Evolutionary conservation across 2,113 vertebrate genomes (phyloP).

Genomic region (Notechis scutatus): DNA sequence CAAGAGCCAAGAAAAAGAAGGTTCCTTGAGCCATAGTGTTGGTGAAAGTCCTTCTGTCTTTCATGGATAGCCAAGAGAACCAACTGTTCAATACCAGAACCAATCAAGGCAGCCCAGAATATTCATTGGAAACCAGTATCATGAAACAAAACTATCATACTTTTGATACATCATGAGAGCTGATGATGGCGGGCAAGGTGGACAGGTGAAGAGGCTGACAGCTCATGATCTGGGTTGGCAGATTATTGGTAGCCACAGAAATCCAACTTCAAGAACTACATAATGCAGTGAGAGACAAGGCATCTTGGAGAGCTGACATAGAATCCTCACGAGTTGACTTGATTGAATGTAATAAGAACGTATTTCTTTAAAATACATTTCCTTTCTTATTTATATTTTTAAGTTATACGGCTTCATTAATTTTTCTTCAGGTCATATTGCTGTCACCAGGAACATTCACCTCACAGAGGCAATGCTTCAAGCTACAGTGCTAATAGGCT

Average conservation of each 20-base stretch:
- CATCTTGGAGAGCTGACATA: neutral
- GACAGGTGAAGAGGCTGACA: neutral
- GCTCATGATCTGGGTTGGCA: neutral
- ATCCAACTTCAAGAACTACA: neutral
- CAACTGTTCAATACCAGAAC: neutral
- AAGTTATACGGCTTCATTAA: neutral
- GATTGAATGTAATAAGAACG: neutral
- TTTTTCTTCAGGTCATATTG: neutral
- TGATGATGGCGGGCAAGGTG: neutral
- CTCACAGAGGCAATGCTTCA: neutral
- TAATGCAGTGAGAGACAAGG: neutral
- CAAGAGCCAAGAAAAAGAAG: neutral
- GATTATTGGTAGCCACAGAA: neutral
- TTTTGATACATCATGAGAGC: neutral
- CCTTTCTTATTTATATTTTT: neutral
- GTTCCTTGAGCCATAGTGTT: neutral
- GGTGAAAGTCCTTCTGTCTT: neutral
- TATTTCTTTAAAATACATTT: neutral
- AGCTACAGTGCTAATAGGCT: neutral
- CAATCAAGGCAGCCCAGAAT: neutral
- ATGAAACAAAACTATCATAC: neutral
- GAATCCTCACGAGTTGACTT: neutral
- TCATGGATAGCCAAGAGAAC: neutral
- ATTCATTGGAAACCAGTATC: neutral
- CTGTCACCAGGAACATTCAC: neutral